Evolutionary conservation across 1,140 invertebrate species (phyloP), one percentile per base, ranked within the genome.

Genomic region (Drosophila asahinai): DNA sequence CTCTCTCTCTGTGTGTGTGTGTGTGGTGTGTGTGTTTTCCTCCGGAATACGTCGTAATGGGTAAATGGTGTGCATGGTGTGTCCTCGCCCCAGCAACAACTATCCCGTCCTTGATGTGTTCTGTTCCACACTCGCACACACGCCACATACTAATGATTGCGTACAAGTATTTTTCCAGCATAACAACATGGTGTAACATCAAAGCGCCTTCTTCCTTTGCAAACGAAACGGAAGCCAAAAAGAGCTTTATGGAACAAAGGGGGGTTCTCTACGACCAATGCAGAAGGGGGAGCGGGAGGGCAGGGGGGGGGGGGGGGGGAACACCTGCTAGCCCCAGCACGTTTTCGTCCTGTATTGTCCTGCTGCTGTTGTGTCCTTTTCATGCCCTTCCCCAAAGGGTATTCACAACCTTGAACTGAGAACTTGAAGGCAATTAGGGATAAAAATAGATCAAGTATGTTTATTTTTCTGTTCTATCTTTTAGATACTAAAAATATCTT

Each of bases 181-280:
- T 86, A 86, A 86, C 83, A 86, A 82, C 83, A 86, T 86, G 70
- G 84, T 86, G 81, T 79, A 79, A 79, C 83, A 83, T 83, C 81
- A 83, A 84, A 83, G 81, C 82, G 71, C 61, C 76, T 38, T 57
- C 36, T 36, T 59, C 66, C 61, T 49, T 43, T 38, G 65, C 81
- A 83, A 83, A 83, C 78, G 77, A 75, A 86, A 77, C 63, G 67
- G 64, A 74, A 74, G 49, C 67, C 77, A 86, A 83, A 65, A 83
- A 65, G 57, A 79, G 75, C 67, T 52, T 38, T 66, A 57, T 30
- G 36, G 36, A 14, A 25, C 2, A 48, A 12, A 17, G 27, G 5
- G 25, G 4, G 6, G n/a, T 25, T 15, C 6, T 2, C 15, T 42
- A 6, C 15, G 7, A 2, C 14, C 40, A 42, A 8, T 36, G 17